Percentiles rank a stretch among this genome's conserved stretches.
Conservation (phyloP, 2,888 invertebrate species). For the Nomada ferruginata region DNA sequence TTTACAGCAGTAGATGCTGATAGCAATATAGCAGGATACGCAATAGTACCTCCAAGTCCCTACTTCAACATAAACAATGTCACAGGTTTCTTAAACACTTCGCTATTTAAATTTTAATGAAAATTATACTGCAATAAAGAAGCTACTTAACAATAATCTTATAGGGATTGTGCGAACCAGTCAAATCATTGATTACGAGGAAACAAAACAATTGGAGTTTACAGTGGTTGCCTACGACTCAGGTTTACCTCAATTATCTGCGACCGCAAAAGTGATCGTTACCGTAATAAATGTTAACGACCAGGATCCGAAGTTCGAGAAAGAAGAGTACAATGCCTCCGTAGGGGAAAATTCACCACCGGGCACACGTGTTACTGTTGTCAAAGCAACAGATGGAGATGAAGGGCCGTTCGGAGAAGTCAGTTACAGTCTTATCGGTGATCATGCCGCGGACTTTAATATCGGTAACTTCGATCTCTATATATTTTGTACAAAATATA, state of each 20-base stretch:
- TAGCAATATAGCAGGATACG: conserved; percentile 92
- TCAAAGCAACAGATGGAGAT: conserved; percentile 92
- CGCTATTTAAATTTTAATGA: no score
- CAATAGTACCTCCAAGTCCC: conserved; percentile 89
- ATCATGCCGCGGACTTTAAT: conserved; percentile 89
- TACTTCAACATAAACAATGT: conserved; percentile 93
- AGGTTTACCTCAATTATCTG: conserved; percentile 93
- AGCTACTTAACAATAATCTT: neutral
- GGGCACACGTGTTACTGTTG: conserved; percentile 90
- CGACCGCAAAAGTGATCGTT: conserved; percentile 91
- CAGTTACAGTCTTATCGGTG: conserved; percentile 91
- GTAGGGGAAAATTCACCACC: conserved; percentile 91
- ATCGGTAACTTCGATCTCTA: conserved; percentile 85
- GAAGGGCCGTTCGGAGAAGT: conserved; percentile 91
- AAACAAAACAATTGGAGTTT: conserved; percentile 90
- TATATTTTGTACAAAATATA: neutral
- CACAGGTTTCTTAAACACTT: conserved; percentile 86
- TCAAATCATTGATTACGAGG: conserved; percentile 93
- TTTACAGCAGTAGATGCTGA: conserved; percentile 93
- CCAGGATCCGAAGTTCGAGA: conserved; percentile 92
- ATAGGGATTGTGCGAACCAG: conserved; percentile 91
- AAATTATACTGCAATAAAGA: no score
- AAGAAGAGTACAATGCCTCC: conserved; percentile 88
- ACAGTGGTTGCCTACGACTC: conserved; percentile 93
- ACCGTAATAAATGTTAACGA: conserved; percentile 94